These are phyloP conservation scores for Crypturellus tataupa DNA, from an alignment of 2,797 vertebrate genomes.

Conservation along the genomic window DNA sequence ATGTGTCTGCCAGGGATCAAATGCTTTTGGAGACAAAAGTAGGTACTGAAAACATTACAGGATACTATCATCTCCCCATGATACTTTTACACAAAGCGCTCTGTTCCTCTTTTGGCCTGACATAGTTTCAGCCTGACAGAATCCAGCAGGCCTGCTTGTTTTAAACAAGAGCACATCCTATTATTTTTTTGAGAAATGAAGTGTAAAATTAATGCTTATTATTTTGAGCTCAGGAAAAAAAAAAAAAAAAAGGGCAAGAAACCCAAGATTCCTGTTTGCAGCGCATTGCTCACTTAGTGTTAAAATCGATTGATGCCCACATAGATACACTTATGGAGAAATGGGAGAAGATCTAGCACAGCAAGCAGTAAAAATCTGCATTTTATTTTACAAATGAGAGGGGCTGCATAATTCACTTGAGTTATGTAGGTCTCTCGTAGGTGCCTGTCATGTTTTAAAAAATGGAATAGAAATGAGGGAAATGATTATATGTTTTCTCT, in stretches of 20 bases:
- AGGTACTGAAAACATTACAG: slow-evolving; percentile 83
- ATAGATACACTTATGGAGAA: slow-evolving; percentile 31
- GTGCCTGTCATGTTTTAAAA: slow-evolving; percentile 55
- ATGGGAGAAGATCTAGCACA: slow-evolving; percentile 35
- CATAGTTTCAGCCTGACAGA: slow-evolving; percentile 88
- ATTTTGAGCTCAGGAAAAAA: slow-evolving; percentile 66
- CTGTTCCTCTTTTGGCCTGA: slow-evolving; percentile 86
- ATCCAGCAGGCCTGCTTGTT: slow-evolving; percentile 83
- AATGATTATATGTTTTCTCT: slow-evolving; percentile 19
- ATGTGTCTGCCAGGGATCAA: slow-evolving; percentile 87
- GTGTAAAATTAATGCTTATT: slow-evolving; percentile 87
- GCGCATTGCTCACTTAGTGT: slow-evolving; percentile 37
- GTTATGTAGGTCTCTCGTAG: slow-evolving; percentile 62
- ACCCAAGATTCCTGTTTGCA: slow-evolving; percentile 47
- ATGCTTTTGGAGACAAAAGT: slow-evolving; percentile 89
- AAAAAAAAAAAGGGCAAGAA: background rate
- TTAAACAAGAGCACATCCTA: slow-evolving; percentile 84
- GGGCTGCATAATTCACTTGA: slow-evolving; percentile 67
- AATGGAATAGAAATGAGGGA: slow-evolving; percentile 28
- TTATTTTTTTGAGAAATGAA: slow-evolving; percentile 84
- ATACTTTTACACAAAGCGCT: slow-evolving; percentile 85
- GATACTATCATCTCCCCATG: slow-evolving; percentile 86
- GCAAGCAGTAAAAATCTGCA: slow-evolving; percentile 63
- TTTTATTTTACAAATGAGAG: slow-evolving; percentile 76
- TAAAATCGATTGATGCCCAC: slow-evolving; percentile 44